Evolutionary conservation across 2,113 vertebrate species (phyloP).

Genomic region (Mungos mungo): DNA sequence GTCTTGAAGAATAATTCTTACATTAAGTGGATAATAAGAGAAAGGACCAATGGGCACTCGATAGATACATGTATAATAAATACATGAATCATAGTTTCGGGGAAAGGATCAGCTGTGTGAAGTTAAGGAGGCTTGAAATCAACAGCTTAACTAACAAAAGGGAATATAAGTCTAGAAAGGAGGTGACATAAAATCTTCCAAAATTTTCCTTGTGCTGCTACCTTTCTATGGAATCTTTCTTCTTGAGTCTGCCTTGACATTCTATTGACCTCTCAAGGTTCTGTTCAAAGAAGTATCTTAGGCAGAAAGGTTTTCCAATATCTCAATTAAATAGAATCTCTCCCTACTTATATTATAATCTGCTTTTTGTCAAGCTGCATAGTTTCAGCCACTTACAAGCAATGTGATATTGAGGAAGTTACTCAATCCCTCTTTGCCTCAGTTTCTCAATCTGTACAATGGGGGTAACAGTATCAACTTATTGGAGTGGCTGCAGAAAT

Average conservation of each 20-base stretch:
- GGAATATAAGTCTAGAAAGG: background rate
- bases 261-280: background rate
- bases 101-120: background rate
- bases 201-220: background rate
- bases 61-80: background rate
- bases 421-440: background rate
- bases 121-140: background rate
- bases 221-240: background rate
- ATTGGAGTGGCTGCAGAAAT: background rate
- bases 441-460: background rate
- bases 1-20: background rate
- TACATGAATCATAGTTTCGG: background rate
- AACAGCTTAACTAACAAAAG: background rate
- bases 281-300: background rate
- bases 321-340: background rate
- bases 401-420: background rate
- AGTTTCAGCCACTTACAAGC: background rate
- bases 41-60: background rate
- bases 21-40: background rate
- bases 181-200: background rate
- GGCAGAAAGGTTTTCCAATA: background rate
- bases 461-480: background rate
- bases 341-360: background rate
- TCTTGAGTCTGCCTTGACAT: background rate
- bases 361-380: background rate